Base-by-base conservation (phyloP, 2,113 vertebrate species). In the Sebastes schlegelii region DNA sequence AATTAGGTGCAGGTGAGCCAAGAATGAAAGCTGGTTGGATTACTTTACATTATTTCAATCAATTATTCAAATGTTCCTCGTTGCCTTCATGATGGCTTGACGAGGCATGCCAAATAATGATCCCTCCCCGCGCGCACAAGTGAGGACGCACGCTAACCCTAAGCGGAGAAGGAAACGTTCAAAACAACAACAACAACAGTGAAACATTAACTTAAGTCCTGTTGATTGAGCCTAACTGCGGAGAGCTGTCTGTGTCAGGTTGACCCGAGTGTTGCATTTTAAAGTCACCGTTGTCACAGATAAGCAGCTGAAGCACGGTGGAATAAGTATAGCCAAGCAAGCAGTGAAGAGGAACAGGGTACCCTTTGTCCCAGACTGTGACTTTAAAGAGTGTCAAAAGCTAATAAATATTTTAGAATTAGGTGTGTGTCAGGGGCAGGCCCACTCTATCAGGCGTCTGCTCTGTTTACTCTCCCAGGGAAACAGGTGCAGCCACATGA, bases 371-470 rank as follows among this genome's bases (percentile, higher is more conserved):
- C 96, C 96, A 96, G 85, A 83, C 88, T 79, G 77, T 70, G 77
- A 89, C 91, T 94, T 93, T 91, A 90, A 93, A 94, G 91, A 91
- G 93, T 94, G 94, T 98, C 96, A 95, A 96, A 96, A 95, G 96
- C 96, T 97, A 96, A 98, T 98, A 98, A 99, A 99, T 99, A 98
- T 99, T 99, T 99, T 96, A 98, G 96, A 96, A 96, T 95, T 95
- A 97, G 96, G 96, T 97, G 97, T 96, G 96, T 96, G 89, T 97
- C 95, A 95, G 95, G 95, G 96, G 95, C 88, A 95, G 95, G 95
- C 95, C 95, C 95, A 95, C 94, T 97, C 96, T 89, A 95, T 96
- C 94, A 96, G 96, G 95, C 96, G 95, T 97, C 97, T 98, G 97
- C 95, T 97, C 96, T 94, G 96, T 96, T 96, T 93, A 96, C 96